Base-by-base conservation (phyloP, 2,113 vertebrate genomes). In the Paradisaea rubra region DNA sequence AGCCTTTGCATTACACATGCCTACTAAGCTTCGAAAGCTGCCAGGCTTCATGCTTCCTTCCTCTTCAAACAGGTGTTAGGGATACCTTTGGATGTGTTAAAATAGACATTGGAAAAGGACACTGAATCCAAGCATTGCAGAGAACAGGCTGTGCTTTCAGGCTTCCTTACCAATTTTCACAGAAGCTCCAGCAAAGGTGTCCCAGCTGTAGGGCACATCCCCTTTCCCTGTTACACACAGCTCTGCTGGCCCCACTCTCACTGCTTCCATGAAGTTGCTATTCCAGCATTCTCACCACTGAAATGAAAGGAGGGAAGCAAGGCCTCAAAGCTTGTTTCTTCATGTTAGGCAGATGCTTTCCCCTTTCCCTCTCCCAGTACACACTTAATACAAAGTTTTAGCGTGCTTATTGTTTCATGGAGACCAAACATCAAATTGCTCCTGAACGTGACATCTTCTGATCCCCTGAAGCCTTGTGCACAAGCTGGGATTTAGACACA, bases 101-200 rank as follows among this genome's bases (percentile, higher is more conserved):
- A 69, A 23, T 23, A 31, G 31, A 57, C 42, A 19, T 6, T 64
- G 45, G 60, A 23, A 54, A 92, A 81, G 13, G 28, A 24, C 44
- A 2, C 1, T 8, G 20, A 17, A 10, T 6, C 6, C 19, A 20
- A 25, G 0, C 13, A 3, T 11, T 11, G 33, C 12, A 56, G n/a
- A 49, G 56, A 47, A 59, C 0, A 2, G 42, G 27, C 39, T 70
- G 50, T 68, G 72, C 41, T 80, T 53, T 60, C 59, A 72, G 71
- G 23, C 7, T n/a, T 60, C 54, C 59, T 49, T 18, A 11, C 7
- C 4, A 9, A 21, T 31, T 91, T 49, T 12, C 35, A 45, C 5
- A 3, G 47, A 42, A 77, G 23, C 44, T 60, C 35, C 53, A 54
- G 39, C 25, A 64, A 7, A 71, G 42, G 16, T 4, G 25, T 11